These are phyloP conservation scores for Thymelicus sylvestris DNA, from an alignment of 2,888 invertebrate genomes.

Conservation along the genomic window DNA sequence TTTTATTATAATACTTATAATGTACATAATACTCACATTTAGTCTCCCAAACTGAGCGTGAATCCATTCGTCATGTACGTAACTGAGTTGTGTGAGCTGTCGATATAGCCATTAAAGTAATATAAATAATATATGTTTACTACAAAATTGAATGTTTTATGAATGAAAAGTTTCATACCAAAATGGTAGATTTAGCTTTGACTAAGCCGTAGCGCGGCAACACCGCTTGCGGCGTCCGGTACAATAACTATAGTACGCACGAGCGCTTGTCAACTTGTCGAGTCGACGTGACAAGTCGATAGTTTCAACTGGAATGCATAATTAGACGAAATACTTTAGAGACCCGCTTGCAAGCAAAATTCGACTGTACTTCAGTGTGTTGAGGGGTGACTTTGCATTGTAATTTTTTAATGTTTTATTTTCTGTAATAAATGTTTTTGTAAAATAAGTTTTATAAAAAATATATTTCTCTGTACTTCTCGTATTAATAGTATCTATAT, in stretches of 20 bases:
- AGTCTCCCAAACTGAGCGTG: conserved; percentile 39
- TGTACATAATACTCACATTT: conserved; percentile 29
- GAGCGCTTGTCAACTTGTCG: conserved; percentile 13
- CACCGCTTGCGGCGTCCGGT: conserved; percentile 51
- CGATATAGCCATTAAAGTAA: conserved; percentile 41
- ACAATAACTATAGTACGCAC: conserved; percentile 71
- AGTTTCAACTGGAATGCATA: no score
- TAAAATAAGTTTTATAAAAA: no score
- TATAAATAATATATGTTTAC: conserved; percentile 40
- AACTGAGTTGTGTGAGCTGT: conserved; percentile 42
- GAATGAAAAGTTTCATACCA: conserved; percentile 52
- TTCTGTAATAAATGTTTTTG: no score
- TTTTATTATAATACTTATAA: conserved; percentile 15
- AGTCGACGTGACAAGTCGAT: no score
- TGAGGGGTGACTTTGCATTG: no score
- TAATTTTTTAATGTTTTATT: no score
- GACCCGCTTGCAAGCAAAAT: no score
- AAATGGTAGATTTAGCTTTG: conserved; percentile 59
- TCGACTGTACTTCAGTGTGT: no score
- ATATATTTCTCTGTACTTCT: no score
- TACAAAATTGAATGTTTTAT: conserved; percentile 45
- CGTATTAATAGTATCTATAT: no score
- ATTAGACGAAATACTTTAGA: no score
- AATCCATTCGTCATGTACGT: conserved; percentile 16
- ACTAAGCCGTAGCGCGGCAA: conserved; percentile 1